phyloP scores from a whole-genome alignment of 2,113 vertebrate genomes.

The Neogobius melanostomus region DNA sequence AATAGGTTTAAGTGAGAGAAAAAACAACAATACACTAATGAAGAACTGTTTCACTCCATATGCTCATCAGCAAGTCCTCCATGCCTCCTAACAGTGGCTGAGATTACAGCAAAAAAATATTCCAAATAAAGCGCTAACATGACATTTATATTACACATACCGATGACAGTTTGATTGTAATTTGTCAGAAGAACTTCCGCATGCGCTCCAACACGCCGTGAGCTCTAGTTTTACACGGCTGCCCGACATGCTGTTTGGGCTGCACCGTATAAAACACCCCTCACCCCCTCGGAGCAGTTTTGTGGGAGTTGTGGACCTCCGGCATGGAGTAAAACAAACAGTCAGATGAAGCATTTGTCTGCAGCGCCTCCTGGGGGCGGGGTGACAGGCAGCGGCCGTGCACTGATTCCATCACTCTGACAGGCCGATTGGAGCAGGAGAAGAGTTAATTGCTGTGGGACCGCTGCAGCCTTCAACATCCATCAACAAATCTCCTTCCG shows the following conservation, averaged over 20 bases:
- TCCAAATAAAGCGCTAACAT: too few relatives aligned
- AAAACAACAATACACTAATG: too few relatives aligned
- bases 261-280: background rate
- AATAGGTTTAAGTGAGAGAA: too few relatives aligned
- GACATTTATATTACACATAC: too few relatives aligned
- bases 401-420: slow-evolving; percentile 74
- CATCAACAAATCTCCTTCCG: slow-evolving; percentile 70
- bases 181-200: too few relatives aligned
- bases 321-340: slow-evolving; percentile 71
- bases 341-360: slow-evolving; percentile 68
- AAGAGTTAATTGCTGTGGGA: slow-evolving; percentile 81
- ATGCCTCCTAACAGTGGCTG: too few relatives aligned
- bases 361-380: slow-evolving; percentile 56
- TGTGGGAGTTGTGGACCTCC: slow-evolving; percentile 26
- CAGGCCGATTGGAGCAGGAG: slow-evolving; percentile 69
- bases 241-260: background rate
- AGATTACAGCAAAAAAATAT: too few relatives aligned
- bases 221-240: too few relatives aligned
- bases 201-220: too few relatives aligned
- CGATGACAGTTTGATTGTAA: too few relatives aligned
- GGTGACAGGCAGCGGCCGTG: slow-evolving; percentile 58
- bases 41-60: too few relatives aligned
- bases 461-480: slow-evolving; percentile 69
- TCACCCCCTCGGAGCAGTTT: slow-evolving; percentile 20
- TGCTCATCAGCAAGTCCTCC: too few relatives aligned